These are phyloP conservation scores for Procavia capensis DNA, from an alignment of 2,113 vertebrate genomes.

Conservation along the genomic window DNA sequence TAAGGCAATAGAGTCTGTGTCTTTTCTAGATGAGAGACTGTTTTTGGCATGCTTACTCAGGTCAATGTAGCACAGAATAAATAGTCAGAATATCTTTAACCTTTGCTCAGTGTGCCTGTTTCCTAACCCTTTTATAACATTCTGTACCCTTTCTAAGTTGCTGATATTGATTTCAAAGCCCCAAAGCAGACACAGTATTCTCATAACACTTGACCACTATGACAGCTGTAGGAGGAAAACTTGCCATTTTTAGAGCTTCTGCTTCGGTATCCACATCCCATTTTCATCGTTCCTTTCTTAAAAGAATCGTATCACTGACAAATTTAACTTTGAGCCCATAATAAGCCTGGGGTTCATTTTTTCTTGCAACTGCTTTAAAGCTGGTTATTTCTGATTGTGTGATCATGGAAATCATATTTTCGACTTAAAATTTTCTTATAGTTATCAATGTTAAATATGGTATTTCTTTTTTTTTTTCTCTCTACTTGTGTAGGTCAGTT, in stretches of 20 bases:
- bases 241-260: slow-evolving; percentile 64
- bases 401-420: slow-evolving; percentile 79
- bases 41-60: not conserved
- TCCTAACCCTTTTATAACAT: slow-evolving; percentile 48
- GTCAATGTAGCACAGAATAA: slow-evolving; percentile 1
- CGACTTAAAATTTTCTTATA: slow-evolving; percentile 75
- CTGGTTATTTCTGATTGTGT: slow-evolving; percentile 79
- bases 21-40: slow-evolving; percentile 41
- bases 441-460: slow-evolving; percentile 75
- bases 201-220: slow-evolving; percentile 72
- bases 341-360: slow-evolving; percentile 71
- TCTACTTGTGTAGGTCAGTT: slow-evolving; percentile 65
- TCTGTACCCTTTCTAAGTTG: slow-evolving; percentile 38
- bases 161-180: slow-evolving; percentile 62
- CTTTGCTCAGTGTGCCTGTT: slow-evolving; percentile 5
- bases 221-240: slow-evolving; percentile 61
- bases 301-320: slow-evolving; percentile 76
- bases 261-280: slow-evolving; percentile 45
- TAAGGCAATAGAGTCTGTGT: not conserved
- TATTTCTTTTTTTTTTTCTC: slow-evolving; percentile 45
- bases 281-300: slow-evolving; percentile 65
- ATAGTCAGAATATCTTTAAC: slow-evolving; percentile 39
- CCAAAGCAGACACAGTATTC: slow-evolving; percentile 53
- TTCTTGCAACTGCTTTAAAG: slow-evolving; percentile 72
- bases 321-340: slow-evolving; percentile 76